phyloP scores from a whole-genome alignment of 2,113 vertebrate species.

The Alligator mississippiensis region DNA sequence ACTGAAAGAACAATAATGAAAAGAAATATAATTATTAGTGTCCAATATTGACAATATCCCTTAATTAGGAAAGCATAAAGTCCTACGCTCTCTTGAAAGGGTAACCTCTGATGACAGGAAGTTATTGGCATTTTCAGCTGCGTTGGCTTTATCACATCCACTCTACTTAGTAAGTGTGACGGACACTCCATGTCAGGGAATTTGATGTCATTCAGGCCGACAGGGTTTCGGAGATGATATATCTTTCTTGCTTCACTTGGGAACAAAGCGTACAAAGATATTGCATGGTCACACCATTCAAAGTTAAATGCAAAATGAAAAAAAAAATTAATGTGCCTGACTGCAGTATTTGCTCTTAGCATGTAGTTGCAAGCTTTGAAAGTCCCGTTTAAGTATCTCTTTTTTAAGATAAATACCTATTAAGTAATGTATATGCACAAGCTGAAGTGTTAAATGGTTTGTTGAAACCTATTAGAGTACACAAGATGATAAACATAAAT shows the following conservation, averaged over 20 bases:
- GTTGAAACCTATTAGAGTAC: slow-evolving; percentile 96
- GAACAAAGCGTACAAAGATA: slow-evolving; percentile 65
- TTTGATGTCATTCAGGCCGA: slow-evolving; percentile 72
- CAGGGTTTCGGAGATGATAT: slow-evolving; percentile 57
- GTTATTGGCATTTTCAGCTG: slow-evolving; percentile 81
- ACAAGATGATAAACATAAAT: slow-evolving; percentile 98
- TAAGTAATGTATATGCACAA: slow-evolving; percentile 94
- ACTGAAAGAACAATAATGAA: background rate
- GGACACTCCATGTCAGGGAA: slow-evolving; percentile 75
- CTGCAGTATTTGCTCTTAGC: slow-evolving; percentile 79
- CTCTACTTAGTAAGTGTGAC: slow-evolving; percentile 84
- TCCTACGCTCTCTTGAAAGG: slow-evolving; percentile 67
- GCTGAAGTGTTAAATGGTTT: slow-evolving; percentile 97
- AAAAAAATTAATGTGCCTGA: slow-evolving; percentile 78
- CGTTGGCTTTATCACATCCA: slow-evolving; percentile 73
- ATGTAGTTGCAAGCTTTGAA: slow-evolving; percentile 82
- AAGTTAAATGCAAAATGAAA: slow-evolving; percentile 77
- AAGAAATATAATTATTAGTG: background rate
- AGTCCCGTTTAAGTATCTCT: slow-evolving; percentile 88
- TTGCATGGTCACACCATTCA: slow-evolving; percentile 64
- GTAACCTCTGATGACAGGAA: slow-evolving; percentile 60
- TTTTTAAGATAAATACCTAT: slow-evolving; percentile 98
- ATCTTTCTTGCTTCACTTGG: slow-evolving; percentile 65
- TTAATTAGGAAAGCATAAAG: slow-evolving; percentile 45
- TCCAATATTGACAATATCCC: background rate